Evolutionary conservation across 2,113 vertebrate genomes (phyloP).

Genomic region (Carettochelys insculpta): DNA sequence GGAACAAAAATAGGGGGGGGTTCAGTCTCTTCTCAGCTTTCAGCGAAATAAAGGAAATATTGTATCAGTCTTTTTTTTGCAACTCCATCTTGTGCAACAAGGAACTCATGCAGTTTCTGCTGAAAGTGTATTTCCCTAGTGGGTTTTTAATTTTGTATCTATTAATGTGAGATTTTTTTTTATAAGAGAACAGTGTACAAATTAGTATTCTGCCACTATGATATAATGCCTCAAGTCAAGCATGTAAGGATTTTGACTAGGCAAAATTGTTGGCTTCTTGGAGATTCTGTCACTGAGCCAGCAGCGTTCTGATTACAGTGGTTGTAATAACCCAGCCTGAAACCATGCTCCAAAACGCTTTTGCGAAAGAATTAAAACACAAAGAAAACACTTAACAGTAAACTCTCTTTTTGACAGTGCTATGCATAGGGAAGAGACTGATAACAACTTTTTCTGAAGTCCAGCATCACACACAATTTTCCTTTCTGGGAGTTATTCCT

Average conservation of each 20-base stretch:
- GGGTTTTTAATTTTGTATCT: neutral
- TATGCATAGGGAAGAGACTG: neutral
- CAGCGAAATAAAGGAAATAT: neutral
- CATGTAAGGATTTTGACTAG: neutral
- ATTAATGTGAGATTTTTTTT: neutral
- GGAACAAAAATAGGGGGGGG: neutral
- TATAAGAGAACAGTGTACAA: neutral
- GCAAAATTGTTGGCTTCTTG: neutral
- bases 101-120: neutral
- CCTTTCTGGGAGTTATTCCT: neutral
- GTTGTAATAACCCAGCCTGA: neutral
- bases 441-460: neutral
- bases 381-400: neutral
- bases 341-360: neutral
- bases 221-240: rapidly evolving
- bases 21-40: neutral
- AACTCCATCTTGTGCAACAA: neutral
- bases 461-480: neutral
- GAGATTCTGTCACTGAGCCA: neutral
- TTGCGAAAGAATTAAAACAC: neutral
- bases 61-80: neutral
- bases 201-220: neutral
- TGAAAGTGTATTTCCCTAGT: neutral
- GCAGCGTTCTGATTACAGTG: neutral
- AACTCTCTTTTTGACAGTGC: neutral